Conservation (phyloP, 2,113 vertebrate genomes). For the Alouatta palliata region DNA sequence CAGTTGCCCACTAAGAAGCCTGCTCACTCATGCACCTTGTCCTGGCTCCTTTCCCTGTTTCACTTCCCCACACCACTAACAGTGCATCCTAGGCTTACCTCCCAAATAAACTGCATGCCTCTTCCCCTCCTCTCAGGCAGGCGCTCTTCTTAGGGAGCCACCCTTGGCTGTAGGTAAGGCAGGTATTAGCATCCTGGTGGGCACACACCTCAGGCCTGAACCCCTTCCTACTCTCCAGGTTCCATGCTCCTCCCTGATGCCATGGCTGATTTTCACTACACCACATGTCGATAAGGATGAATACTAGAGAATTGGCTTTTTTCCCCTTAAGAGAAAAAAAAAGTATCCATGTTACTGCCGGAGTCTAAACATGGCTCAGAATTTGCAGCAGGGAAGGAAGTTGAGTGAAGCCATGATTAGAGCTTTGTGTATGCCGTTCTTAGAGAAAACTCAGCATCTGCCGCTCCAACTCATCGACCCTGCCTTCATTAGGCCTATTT, state of each 20-base stretch:
- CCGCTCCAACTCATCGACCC: background rate
- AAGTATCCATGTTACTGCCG: conserved; percentile 32
- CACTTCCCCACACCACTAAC: background rate
- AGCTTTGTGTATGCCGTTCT: conserved; percentile 33
- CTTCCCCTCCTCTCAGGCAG: background rate
- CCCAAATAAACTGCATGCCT: background rate
- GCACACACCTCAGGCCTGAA: background rate
- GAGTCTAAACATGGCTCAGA: conserved; percentile 57
- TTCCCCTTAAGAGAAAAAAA: background rate
- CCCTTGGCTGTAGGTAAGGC: background rate
- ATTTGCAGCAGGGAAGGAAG: conserved; percentile 64
- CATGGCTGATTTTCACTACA: background rate
- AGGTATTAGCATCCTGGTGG: background rate
- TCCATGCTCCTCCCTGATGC: background rate
- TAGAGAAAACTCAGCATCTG: conserved; percentile 57
- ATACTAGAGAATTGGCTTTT: background rate
- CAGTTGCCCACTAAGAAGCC: background rate
- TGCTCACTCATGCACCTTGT: background rate
- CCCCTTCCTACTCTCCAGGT: no score
- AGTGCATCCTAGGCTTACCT: background rate
- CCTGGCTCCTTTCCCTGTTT: background rate
- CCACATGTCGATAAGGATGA: background rate
- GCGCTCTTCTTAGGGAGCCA: background rate
- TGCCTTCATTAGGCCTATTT: conserved; percentile 66
- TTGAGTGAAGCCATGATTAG: conserved; percentile 47